Percentiles rank a stretch among this genome's conserved stretches.
These are phyloP conservation scores for Strigamia crassipes DNA, from an alignment of 2,888 invertebrate genomes.

Conservation along the genomic window DNA sequence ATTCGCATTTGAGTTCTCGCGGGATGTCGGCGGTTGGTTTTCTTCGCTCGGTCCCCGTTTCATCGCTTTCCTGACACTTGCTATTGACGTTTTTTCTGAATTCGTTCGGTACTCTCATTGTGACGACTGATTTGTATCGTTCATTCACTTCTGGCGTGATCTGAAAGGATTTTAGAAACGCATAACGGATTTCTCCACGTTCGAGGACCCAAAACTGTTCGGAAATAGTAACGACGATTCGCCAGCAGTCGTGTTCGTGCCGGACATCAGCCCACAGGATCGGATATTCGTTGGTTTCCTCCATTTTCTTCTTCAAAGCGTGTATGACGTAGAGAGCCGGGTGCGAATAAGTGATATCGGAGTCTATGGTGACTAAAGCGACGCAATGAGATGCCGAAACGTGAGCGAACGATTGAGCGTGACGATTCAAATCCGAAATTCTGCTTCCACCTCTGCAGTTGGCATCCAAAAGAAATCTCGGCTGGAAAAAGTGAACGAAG, in stretches of 20 bases:
- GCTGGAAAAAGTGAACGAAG: background rate
- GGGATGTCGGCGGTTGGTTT: background rate
- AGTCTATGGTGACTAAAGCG: background rate
- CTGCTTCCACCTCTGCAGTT: background rate
- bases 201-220: background rate
- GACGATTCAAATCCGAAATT: background rate
- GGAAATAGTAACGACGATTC: background rate
- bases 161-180: background rate
- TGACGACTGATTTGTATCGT: background rate
- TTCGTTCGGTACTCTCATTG: background rate
- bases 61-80: background rate
- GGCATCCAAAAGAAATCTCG: background rate
- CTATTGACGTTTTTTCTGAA: background rate
- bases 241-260: background rate
- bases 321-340: background rate
- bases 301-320: background rate
- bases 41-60: background rate
- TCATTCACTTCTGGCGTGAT: background rate
- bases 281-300: background rate
- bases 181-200: background rate
- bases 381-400: background rate
- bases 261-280: background rate
- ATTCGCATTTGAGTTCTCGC: background rate
- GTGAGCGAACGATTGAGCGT: background rate
- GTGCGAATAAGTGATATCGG: background rate